Evolutionary conservation across 37 sponge, comb jelly and placozoan genomes (phyloP).

Genomic region (Ephydatia muelleri): DNA sequence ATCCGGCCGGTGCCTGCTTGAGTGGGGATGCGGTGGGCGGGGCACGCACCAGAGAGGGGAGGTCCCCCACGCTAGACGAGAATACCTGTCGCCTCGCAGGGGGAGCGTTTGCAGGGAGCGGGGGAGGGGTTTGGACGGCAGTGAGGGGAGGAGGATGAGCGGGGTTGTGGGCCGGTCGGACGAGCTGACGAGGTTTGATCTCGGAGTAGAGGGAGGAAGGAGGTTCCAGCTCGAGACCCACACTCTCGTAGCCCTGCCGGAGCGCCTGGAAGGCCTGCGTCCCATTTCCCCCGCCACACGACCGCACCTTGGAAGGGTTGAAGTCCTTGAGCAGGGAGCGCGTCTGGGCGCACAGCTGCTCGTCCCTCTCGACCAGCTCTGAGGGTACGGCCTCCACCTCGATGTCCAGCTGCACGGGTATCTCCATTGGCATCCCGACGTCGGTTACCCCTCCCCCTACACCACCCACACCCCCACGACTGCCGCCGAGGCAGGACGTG

Average conservation of each 20-base stretch:
- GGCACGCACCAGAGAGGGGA: not conserved
- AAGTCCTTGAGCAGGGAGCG: constrained; percentile 1
- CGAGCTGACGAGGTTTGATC: not conserved
- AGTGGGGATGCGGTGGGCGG: not conserved
- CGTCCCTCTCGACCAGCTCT: not conserved
- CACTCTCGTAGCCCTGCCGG: constrained; percentile 5
- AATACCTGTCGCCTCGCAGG: not conserved
- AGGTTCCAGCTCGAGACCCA: not conserved
- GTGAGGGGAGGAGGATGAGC: too few relatives aligned
- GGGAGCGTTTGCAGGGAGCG: not conserved
- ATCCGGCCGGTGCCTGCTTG: too few relatives aligned
- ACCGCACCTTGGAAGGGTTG: not conserved
- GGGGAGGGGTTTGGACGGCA: not conserved
- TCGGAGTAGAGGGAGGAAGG: not conserved
- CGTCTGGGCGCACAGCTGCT: constrained; percentile 12
- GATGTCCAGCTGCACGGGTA: constrained; percentile 25
- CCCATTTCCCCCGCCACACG: not conserved
- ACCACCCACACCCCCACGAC: not conserved
- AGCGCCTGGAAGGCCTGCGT: not conserved
- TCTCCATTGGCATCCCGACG: constrained; percentile 8
- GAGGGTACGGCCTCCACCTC: not conserved
- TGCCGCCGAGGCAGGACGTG: constrained; percentile 1
- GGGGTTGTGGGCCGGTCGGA: not conserved
- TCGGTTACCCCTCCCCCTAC: not conserved
- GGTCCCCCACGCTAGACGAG: not conserved